Conservation (phyloP, 92 coral and sea anemone genomes). For the Micromussa lordhowensis region DNA sequence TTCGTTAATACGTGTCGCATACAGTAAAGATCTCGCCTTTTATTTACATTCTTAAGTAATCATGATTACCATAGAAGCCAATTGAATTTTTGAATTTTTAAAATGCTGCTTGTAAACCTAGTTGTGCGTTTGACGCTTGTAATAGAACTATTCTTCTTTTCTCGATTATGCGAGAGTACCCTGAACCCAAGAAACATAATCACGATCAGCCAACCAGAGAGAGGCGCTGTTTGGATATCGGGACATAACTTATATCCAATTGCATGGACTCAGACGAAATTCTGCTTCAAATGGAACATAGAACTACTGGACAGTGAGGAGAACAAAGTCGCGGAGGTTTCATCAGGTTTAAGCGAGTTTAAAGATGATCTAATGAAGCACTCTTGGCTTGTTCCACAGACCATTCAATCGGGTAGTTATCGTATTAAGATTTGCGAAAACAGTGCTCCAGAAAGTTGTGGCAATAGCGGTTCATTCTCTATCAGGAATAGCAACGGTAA, state of each 20-base stretch:
- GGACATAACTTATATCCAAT: constrained; percentile 65
- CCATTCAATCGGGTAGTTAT: constrained; percentile 63
- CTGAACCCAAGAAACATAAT: constrained; percentile 23
- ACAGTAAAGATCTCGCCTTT: background rate
- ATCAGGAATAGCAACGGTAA: constrained; percentile 67
- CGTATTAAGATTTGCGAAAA: constrained; percentile 57
- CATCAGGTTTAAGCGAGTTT: constrained; percentile 71
- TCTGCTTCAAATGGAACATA: constrained; percentile 75
- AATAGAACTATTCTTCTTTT: background rate
- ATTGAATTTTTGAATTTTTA: background rate
- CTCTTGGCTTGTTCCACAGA: constrained; percentile 59
- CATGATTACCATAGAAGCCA: background rate
- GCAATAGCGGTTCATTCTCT: constrained; percentile 63
- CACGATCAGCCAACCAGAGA: constrained; percentile 62
- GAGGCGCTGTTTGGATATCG: constrained; percentile 54
- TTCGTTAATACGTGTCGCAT: background rate
- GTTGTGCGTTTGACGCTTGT: background rate
- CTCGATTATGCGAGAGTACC: constrained; percentile 7
- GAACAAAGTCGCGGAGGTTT: constrained; percentile 63
- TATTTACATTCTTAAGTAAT: constrained; percentile 5
- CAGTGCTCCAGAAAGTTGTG: constrained; percentile 28
- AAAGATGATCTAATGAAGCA: constrained; percentile 66
- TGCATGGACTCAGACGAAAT: constrained; percentile 74
- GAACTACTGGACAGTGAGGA: constrained; percentile 43
- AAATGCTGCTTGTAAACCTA: constrained; percentile 19